Conservation (phyloP, 1,140 invertebrate species). For the Rhopalosiphum maidis region DNA sequence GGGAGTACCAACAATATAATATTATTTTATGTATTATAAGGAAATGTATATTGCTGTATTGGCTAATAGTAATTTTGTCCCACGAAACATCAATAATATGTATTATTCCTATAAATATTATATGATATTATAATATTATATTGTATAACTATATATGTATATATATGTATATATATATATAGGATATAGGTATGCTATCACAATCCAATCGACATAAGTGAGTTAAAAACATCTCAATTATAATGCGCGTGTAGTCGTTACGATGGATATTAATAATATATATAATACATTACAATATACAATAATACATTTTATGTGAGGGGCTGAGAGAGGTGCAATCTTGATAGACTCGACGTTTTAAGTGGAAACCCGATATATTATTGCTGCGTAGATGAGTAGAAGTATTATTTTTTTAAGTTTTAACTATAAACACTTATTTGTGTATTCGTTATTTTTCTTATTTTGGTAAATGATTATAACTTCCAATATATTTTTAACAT, state of each 20-base stretch:
- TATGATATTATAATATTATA: background rate
- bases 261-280: background rate
- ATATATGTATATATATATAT: background rate
- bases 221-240: background rate
- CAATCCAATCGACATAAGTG: background rate
- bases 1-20: background rate
- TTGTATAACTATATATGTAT: no score
- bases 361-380: no score
- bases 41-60: background rate
- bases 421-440: no score
- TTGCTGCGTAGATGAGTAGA: no score
- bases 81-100: background rate
- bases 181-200: background rate
- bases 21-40: background rate
- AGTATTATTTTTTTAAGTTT: no score
- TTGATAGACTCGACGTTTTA: no score
- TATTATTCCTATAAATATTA: background rate
- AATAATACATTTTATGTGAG: no score
- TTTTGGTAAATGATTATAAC: no score
- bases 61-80: background rate
- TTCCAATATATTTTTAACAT: no score
- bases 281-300: no score
- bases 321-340: no score
- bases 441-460: no score
- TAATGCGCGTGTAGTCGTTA: background rate